A percentile compares a stretch with the other conserved stretches of the same genome.
These are phyloP conservation scores for Orius insidiosus DNA, from an alignment of 1,140 invertebrate species.

Conservation along the genomic window DNA sequence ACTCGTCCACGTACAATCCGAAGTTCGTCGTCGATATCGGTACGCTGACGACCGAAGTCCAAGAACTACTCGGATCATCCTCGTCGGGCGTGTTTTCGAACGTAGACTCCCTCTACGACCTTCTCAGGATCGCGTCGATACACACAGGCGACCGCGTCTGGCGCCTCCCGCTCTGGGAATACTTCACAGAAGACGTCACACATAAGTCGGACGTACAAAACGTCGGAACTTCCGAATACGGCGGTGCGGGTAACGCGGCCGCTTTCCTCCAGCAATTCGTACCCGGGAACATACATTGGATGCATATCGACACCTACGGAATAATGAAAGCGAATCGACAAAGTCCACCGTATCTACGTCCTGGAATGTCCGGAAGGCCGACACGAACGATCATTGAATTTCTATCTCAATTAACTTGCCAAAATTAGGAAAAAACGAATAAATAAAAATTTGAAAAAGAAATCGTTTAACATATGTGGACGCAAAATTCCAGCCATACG, in stretches of 20 bases:
- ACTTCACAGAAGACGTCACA: conserved; percentile 26
- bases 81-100: conserved; percentile 40
- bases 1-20: conserved; percentile 39
- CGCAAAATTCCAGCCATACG: no score
- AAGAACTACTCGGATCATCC: conserved; percentile 32
- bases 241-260: conserved; percentile 35
- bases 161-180: conserved; percentile 43
- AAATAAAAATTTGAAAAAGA: no score
- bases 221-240: conserved; percentile 27
- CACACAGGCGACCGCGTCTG: conserved; percentile 44
- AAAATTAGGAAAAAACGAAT: background rate
- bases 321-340: conserved; percentile 16
- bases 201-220: conserved; percentile 12
- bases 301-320: conserved; percentile 40
- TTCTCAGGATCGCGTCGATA: conserved; percentile 31
- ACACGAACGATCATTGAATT: conserved; percentile 21
- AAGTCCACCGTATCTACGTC: conserved; percentile 14
- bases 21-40: conserved; percentile 40
- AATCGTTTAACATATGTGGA: no score
- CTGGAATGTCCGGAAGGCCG: conserved; percentile 20
- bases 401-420: conserved; percentile 19
- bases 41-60: conserved; percentile 40
- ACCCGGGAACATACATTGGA: conserved; percentile 31
- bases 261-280: conserved; percentile 41
- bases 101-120: conserved; percentile 30